Evolutionary conservation across 2,113 vertebrate genomes (phyloP).

Genomic region (Dendrocopos noguchii): DNA sequence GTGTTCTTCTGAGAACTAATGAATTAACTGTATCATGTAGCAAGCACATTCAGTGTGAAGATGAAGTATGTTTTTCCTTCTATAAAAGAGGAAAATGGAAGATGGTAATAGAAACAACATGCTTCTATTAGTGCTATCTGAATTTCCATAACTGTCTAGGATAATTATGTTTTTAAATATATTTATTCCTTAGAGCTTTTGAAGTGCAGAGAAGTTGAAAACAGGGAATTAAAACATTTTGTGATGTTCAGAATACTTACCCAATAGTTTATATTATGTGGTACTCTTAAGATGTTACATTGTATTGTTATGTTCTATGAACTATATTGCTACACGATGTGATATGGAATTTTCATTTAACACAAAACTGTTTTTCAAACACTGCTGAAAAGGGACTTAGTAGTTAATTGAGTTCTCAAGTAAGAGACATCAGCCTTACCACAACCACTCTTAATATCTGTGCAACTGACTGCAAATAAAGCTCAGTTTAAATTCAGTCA

Average conservation of each 20-base stretch:
- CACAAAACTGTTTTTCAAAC: background rate
- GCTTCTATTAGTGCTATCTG: background rate
- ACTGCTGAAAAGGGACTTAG: background rate
- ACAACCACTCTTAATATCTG: background rate
- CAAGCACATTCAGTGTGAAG: background rate
- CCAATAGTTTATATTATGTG: background rate
- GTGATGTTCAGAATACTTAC: background rate
- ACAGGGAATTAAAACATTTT: background rate
- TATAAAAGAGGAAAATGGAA: background rate
- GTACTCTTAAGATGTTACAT: background rate
- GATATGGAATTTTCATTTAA: background rate
- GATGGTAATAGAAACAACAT: background rate
- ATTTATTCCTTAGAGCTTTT: background rate
- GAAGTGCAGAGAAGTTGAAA: background rate
- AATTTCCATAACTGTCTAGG: background rate
- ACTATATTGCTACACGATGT: background rate
- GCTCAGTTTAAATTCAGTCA: background rate
- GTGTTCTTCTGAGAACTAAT: background rate
- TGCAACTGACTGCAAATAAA: background rate
- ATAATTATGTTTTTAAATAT: background rate
- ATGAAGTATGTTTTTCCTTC: background rate
- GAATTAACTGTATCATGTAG: background rate
- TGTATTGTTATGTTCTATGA: background rate
- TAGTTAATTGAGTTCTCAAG: background rate
- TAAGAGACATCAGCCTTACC: background rate